A percentile compares a stretch with the other conserved stretches of the same genome.
Evolutionary conservation across 2,888 invertebrate species (phyloP).

Genomic region (Lasiommata megera): DNA sequence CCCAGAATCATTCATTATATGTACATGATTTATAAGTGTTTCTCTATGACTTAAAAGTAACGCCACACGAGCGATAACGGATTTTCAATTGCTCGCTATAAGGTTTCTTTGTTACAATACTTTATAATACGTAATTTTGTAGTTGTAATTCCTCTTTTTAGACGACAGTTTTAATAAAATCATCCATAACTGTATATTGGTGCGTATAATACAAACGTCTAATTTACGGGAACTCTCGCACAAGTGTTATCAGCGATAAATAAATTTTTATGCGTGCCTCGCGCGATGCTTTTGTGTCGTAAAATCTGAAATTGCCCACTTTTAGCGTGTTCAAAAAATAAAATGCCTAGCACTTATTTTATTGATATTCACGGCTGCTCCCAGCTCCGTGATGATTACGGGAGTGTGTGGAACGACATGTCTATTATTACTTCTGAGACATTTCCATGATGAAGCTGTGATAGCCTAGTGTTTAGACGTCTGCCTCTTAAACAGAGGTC

Average conservation of each 20-base stretch:
- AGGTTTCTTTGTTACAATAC: no score
- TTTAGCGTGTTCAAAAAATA: constrained; percentile 5
- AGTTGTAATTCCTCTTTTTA: no score
- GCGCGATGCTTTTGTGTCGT: background rate
- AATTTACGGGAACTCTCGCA: constrained; percentile 3
- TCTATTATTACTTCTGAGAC: background rate
- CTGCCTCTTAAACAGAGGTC: no score
- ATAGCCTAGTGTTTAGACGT: no score
- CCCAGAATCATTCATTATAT: no score
- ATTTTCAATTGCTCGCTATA: no score
- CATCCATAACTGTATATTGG: background rate
- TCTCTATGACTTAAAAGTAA: no score
- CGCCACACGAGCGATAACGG: no score
- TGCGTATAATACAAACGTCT: background rate
- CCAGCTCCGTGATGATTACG: background rate
- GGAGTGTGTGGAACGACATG: background rate
- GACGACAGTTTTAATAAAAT: background rate
- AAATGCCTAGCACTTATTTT: constrained; percentile 9
- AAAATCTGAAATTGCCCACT: constrained; percentile 8
- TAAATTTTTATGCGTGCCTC: constrained; percentile 6
- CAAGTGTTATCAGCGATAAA: constrained; percentile 14
- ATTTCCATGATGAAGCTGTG: no score
- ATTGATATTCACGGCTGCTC: constrained; percentile 2
- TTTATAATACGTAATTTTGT: no score
- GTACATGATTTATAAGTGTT: no score